Evolutionary conservation across 2,888 invertebrate genomes (phyloP), one percentile per base, ranked within the genome.

Genomic region (Drosophila hamatofila): DNA sequence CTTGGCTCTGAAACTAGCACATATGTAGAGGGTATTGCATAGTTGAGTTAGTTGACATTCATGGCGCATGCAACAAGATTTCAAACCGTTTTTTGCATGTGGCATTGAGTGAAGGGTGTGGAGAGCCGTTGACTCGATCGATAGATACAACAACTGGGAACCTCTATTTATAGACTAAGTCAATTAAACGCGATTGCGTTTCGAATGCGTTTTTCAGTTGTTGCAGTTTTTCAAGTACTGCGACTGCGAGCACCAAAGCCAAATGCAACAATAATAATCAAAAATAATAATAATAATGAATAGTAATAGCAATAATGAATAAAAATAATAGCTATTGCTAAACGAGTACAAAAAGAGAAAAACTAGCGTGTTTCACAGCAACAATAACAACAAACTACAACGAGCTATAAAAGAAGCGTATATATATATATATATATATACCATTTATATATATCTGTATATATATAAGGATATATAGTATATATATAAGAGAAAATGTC

Each of bases 401-500:
- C 54, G n/a, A 64, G 4, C 7, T 57, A 52, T 21, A 9, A 9
- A 30, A 12, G 33, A 11, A 33, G 9, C 33, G 11, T 33, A 33
- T 25, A 25, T 25, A 14, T 16, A 52, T 27, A 39, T 35, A 51
- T 35, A 41, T 4, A 25, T 18, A 16, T 46, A 51, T 11, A n/a
- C 18, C n/a, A n/a, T n/a, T n/a, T n/a, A n/a, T n/a, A 25, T n/a
- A n/a, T n/a, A 25, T 27, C 35, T 21, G 37, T 27, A 44, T n/a
- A 21, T 21, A 30, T 4, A 48, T 39, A 54, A 16, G 27, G n/a
- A 51, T n/a, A 42, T 44, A 54, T 25, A 51, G 14, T 39, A 49
- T 23, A 59, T 49, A 49, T 33, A 30, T n/a, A n/a, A 56, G 83
- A 88, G 30, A 52, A 37, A 78, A 92, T 92, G 92, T 92, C 92